These are phyloP conservation scores for Cheilosia scutellata DNA, from an alignment of 2,888 invertebrate genomes.

Conservation along the genomic window DNA sequence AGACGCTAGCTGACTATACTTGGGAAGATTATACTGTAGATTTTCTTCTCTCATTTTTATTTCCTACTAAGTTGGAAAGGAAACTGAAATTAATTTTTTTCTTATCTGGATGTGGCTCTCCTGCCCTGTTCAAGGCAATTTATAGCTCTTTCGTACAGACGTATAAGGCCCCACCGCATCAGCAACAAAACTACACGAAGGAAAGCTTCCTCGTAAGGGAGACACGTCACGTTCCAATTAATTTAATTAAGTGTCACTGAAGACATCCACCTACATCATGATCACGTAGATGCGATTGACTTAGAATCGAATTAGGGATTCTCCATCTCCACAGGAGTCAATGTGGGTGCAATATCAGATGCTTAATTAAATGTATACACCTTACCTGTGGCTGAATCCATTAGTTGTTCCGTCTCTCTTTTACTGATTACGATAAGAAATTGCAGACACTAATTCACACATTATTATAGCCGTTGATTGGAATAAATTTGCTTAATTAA, in stretches of 20 bases:
- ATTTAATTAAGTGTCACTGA: slow-evolving; percentile 56
- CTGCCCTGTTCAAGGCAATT: slow-evolving; percentile 4
- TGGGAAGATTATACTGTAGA: neutral
- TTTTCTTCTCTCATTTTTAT: slow-evolving; percentile 15
- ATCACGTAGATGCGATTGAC: slow-evolving; percentile 9
- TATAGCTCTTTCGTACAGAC: neutral
- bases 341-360: neutral
- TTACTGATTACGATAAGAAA: slow-evolving; percentile 8
- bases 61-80: slow-evolving; percentile 59
- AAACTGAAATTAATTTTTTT: slow-evolving; percentile 63
- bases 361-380: slow-evolving; percentile 12
- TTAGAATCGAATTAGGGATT: slow-evolving; percentile 47
- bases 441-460: slow-evolving; percentile 29
- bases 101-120: slow-evolving; percentile 19
- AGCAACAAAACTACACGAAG: neutral
- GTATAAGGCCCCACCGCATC: neutral
- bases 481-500: slow-evolving; percentile 28
- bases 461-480: slow-evolving; percentile 33
- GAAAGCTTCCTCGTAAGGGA: neutral
- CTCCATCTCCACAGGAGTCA: neutral
- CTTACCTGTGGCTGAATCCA: slow-evolving; percentile 62
- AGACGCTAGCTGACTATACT: slow-evolving; percentile 7
- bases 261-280: slow-evolving; percentile 41
- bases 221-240: slow-evolving; percentile 45
- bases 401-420: slow-evolving; percentile 2